Conservation (phyloP, 2,797 vertebrate genomes). For the Somateria mollissima region DNA sequence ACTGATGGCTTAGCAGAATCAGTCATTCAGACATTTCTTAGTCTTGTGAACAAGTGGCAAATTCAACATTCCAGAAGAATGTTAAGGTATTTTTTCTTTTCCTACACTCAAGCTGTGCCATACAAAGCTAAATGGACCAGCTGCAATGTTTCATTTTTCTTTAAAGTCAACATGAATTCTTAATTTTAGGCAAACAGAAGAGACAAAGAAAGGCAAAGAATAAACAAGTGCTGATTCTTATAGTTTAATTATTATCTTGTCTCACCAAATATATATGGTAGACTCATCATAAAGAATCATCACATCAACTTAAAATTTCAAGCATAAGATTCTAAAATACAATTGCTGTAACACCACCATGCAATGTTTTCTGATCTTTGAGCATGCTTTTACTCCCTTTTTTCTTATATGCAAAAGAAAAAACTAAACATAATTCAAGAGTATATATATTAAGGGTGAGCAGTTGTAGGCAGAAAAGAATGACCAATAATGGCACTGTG, state of each 20-base stretch:
- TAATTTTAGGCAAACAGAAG: neutral
- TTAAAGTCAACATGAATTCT: neutral
- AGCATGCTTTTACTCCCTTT: neutral
- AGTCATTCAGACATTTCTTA: neutral
- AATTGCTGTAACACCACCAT: neutral
- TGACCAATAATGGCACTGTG: neutral
- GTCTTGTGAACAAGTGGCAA: neutral
- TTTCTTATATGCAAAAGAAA: neutral
- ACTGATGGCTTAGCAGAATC: neutral
- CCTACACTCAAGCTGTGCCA: neutral
- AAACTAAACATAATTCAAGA: neutral
- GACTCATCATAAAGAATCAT: neutral
- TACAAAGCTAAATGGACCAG: neutral
- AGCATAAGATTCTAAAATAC: neutral
- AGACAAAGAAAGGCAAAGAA: neutral
- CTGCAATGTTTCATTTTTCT: neutral
- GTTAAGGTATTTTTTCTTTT: neutral
- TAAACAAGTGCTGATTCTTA: neutral
- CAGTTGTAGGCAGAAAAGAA: neutral
- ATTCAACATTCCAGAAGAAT: neutral
- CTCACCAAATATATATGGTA: neutral
- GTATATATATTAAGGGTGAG: neutral
- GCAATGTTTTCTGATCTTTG: neutral
- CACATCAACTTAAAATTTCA: neutral
- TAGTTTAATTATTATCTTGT: neutral